phyloP scores from a whole-genome alignment of 2,888 invertebrate genomes.

The Cheiracanthium punctorium region DNA sequence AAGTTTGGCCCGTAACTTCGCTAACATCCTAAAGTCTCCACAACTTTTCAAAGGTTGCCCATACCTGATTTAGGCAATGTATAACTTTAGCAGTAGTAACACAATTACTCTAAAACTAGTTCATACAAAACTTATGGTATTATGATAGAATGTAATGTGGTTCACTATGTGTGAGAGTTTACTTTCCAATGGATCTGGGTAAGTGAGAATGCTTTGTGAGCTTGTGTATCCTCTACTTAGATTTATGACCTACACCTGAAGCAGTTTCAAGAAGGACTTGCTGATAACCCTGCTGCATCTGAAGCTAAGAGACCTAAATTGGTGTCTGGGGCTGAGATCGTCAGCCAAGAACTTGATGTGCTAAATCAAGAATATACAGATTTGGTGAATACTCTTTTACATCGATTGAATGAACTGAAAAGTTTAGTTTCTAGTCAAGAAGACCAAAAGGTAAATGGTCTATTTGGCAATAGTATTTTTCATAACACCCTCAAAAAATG shows the following conservation, averaged over 20 bases:
- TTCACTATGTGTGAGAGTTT: background rate
- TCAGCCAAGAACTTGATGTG: conserved; percentile 86
- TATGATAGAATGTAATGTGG: background rate
- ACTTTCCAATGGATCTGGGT: conserved; percentile 12
- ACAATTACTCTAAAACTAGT: too few relatives aligned
- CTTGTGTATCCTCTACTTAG: conserved; percentile 78
- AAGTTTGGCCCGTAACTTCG: too few relatives aligned
- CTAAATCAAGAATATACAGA: conserved; percentile 87
- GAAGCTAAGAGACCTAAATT: conserved; percentile 74
- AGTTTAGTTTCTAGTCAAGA: conserved; percentile 83
- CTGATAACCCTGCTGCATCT: conserved; percentile 85
- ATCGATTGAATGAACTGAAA: conserved; percentile 83
- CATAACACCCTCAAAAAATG: too few relatives aligned
- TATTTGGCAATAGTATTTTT: too few relatives aligned
- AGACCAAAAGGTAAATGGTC: conserved; percentile 79
- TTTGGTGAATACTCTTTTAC: conserved; percentile 76
- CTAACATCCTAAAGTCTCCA: too few relatives aligned
- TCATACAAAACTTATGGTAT: too few relatives aligned
- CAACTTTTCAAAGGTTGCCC: too few relatives aligned
- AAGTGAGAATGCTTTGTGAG: conserved; percentile 42
- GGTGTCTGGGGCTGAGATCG: conserved; percentile 82
- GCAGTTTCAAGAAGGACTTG: conserved; percentile 87
- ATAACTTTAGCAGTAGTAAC: too few relatives aligned
- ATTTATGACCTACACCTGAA: conserved; percentile 90
- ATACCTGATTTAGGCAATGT: too few relatives aligned